Conservation (phyloP, 2,888 invertebrate species). For the Salticus scenicus region DNA sequence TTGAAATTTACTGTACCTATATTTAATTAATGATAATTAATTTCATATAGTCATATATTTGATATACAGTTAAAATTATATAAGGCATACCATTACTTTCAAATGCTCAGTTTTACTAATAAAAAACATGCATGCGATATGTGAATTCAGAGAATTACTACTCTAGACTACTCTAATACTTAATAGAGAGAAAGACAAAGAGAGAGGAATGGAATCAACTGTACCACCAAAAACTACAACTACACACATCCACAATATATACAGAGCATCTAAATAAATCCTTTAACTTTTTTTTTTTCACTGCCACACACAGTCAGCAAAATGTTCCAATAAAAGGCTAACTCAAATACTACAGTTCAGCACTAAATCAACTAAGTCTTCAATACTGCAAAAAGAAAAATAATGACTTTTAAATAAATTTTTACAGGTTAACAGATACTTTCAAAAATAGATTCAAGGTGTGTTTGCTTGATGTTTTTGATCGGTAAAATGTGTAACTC, state of each 20-base stretch:
- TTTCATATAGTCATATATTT: no score
- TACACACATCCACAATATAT: constrained; percentile 10
- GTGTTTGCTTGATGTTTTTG: no score
- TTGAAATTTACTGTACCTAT: no score
- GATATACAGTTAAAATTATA: no score
- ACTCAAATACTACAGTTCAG: constrained; percentile 41
- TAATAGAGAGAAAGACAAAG: constrained; percentile 11
- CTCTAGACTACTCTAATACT: constrained; percentile 13
- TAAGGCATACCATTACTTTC: constrained; percentile 30
- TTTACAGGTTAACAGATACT: neutral
- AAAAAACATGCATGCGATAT: constrained; percentile 44
- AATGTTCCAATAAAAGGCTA: constrained; percentile 38
- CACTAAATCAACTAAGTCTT: constrained; percentile 60
- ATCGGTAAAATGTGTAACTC: no score
- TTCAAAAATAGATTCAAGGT: no score
- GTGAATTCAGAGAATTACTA: neutral
- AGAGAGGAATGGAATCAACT: constrained; percentile 19
- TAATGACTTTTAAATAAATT: constrained; percentile 2
- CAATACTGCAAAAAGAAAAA: constrained; percentile 65
- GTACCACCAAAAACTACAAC: constrained; percentile 14
- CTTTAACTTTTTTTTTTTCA: constrained; percentile 14
- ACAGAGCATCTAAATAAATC: constrained; percentile 15
- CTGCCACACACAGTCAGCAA: constrained; percentile 49
- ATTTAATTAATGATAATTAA: no score
- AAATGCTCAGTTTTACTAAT: constrained; percentile 60